Conservation (phyloP, 2,888 invertebrate genomes). For the Epistrophe eligans region DNA sequence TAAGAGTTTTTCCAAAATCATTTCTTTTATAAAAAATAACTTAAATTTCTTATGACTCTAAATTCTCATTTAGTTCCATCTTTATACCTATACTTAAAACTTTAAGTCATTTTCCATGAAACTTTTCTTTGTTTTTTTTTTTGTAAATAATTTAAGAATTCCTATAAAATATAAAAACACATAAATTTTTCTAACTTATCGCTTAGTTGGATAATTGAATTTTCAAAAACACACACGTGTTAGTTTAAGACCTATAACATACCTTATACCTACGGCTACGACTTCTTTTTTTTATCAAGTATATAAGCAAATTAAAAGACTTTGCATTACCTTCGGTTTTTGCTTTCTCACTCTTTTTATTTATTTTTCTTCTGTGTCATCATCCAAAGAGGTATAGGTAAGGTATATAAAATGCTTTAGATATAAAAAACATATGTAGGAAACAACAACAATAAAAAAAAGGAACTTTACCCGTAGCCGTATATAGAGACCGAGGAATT, state of each 20-base stretch:
- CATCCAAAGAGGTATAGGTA: not conserved
- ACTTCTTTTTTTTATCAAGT: not conserved
- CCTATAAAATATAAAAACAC: conserved; percentile 32
- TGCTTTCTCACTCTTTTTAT: conserved; percentile 17
- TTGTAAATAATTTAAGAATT: conserved; percentile 8
- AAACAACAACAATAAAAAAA: conserved; percentile 42
- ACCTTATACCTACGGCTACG: not conserved
- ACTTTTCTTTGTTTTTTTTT: not conserved
- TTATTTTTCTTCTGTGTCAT: conserved; percentile 5
- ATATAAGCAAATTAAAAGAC: conserved; percentile 71
- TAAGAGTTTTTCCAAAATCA: not conserved
- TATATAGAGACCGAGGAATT: not conserved
- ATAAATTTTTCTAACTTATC: conserved; percentile 61
- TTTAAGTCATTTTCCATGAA: not conserved
- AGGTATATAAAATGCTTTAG: conserved; percentile 47
- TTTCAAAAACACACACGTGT: conserved; percentile 58
- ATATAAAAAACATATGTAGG: conserved; percentile 42
- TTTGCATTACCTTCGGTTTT: conserved; percentile 54
- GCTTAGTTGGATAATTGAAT: conserved; percentile 63
- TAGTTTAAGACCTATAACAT: not conserved
- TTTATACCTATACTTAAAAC: no score
- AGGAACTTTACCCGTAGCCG: not conserved
- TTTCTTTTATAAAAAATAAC: not conserved
- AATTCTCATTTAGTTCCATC: not conserved
- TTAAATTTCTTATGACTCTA: not conserved